A percentile compares a stretch with the other conserved stretches of the same genome.
These are phyloP conservation scores for fruit fly (Drosophila melanogaster) DNA, from an alignment of 1,140 invertebrate species.

Conservation along the genomic window Release_6_plus_ISO1_MT NT_037436.4:6116001-6116500, in stretches of 20 bases:
- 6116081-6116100: constrained; percentile 32
- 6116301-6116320: constrained; percentile 51
- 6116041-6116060: constrained; percentile 58
- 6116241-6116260: constrained; percentile 1
- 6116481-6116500: constrained; percentile 14
- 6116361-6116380: constrained; percentile 73
- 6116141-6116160: constrained; percentile 79
- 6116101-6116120: constrained; percentile 1
- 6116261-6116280: constrained; percentile 76
- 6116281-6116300: constrained; percentile 78
- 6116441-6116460: constrained; percentile 49
- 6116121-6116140: constrained; percentile 61
- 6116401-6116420: constrained; percentile 34
- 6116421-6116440: constrained; percentile 54
- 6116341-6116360: constrained; percentile 37
- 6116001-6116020: constrained; percentile 86
- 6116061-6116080: neutral
- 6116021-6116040: constrained; percentile 84
- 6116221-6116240: constrained; percentile 40
- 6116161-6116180: constrained; percentile 68
- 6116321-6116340: constrained; percentile 18
- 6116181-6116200: constrained; percentile 69
- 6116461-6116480: constrained; percentile 60
- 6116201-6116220: constrained; percentile 80
- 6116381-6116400: constrained; percentile 47